Evolutionary conservation across 2,797 vertebrate genomes (phyloP).

Genomic region (Chaetophractus vellerosus): DNA sequence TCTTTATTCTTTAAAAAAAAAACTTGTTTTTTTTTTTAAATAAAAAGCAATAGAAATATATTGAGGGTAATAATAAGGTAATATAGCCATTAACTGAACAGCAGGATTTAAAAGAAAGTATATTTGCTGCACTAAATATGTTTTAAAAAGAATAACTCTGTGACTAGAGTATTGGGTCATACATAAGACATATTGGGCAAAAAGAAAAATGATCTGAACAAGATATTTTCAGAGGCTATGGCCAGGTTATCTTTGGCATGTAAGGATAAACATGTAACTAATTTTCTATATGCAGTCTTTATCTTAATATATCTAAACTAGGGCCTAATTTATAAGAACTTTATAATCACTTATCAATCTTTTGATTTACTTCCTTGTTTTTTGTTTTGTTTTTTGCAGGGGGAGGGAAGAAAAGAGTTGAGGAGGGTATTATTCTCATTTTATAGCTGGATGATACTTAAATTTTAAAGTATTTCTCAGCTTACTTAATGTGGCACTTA

Average conservation of each 20-base stretch:
- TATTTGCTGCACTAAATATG: slow-evolving; percentile 75
- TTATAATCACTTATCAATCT: slow-evolving; percentile 50
- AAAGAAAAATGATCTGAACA: slow-evolving; percentile 52
- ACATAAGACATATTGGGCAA: slow-evolving; percentile 30
- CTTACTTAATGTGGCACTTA: slow-evolving; percentile 59
- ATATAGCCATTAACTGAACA: slow-evolving; percentile 85
- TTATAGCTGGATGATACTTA: slow-evolving; percentile 42
- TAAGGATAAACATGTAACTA: slow-evolving; percentile 60
- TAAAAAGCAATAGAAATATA: slow-evolving; percentile 89
- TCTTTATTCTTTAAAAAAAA: slow-evolving; percentile 78
- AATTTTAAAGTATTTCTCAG: slow-evolving; percentile 66
- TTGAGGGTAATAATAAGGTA: slow-evolving; percentile 81
- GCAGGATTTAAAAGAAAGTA: slow-evolving; percentile 77
- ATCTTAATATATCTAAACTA: slow-evolving; percentile 39
- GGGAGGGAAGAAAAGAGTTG: neutral
- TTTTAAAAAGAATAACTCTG: slow-evolving; percentile 83
- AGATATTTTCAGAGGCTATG: slow-evolving; percentile 39
- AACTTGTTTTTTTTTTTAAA: neutral
- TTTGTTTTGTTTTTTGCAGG: slow-evolving; percentile 19
- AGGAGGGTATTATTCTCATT: slow-evolving; percentile 41
- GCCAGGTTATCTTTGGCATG: slow-evolving; percentile 38
- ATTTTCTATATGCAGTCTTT: slow-evolving; percentile 53
- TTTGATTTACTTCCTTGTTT: slow-evolving; percentile 38
- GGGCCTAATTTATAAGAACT: slow-evolving; percentile 37
- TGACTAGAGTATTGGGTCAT: slow-evolving; percentile 58